These are phyloP conservation scores for Micrasema longulum DNA, from an alignment of 1,140 invertebrate species.

Conservation along the genomic window DNA sequence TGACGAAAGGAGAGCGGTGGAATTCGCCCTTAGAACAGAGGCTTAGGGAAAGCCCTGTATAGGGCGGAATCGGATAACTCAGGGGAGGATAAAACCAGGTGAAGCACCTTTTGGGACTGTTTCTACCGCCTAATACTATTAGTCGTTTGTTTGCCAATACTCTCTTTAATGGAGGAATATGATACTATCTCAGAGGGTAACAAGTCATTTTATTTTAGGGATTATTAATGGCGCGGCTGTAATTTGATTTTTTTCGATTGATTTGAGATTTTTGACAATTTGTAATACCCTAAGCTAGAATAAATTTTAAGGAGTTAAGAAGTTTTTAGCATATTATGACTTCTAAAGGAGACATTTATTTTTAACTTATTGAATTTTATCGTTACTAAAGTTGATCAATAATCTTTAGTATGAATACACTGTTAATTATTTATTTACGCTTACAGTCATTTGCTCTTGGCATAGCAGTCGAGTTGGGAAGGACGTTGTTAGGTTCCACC, in stretches of 20 bases:
- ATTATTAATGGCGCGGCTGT: no score
- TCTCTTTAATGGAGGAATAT: neutral
- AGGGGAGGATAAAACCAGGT: slow-evolving; percentile 36
- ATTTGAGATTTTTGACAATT: neutral
- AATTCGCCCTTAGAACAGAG: slow-evolving; percentile 7
- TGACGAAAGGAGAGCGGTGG: neutral
- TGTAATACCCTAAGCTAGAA: no score
- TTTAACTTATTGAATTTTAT: no score
- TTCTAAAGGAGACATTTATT: no score
- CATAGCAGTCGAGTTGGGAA: no score
- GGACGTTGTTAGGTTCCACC: no score
- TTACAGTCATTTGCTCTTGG: no score
- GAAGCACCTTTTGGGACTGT: slow-evolving; percentile 26
- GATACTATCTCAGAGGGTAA: slow-evolving; percentile 11
- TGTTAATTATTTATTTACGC: no score
- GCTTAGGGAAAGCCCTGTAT: slow-evolving; percentile 37
- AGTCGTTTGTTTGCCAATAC: slow-evolving; percentile 10
- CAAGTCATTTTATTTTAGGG: neutral
- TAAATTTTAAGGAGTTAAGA: no score
- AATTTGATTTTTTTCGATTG: slow-evolving; percentile 3
- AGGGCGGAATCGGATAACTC: slow-evolving; percentile 36
- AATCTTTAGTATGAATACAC: no score
- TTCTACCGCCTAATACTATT: slow-evolving; percentile 2
- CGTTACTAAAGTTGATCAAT: no score
- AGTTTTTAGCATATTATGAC: no score